phyloP scores from a whole-genome alignment of 2,888 invertebrate species.

The Cecidostiba fungosa region DNA sequence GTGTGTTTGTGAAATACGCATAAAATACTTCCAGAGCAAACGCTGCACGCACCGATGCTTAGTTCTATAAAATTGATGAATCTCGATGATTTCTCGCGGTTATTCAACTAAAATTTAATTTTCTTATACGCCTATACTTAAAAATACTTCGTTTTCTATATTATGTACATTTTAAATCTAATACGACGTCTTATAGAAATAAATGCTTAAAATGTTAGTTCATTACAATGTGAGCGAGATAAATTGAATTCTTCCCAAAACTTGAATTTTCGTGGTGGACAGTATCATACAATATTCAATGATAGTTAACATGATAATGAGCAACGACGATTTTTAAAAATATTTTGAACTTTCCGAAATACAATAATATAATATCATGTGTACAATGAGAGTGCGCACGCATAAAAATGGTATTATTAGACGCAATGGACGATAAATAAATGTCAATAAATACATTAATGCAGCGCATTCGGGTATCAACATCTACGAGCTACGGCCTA shows the following conservation, averaged over 20 bases:
- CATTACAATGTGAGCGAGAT: not conserved
- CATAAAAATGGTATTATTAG: slow-evolving; percentile 8
- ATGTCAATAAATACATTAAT: slow-evolving; percentile 58
- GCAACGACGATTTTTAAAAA: not conserved
- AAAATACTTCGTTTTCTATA: not conserved
- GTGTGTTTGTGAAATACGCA: no score
- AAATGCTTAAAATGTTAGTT: not conserved
- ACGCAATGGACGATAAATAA: slow-evolving; percentile 37
- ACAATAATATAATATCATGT: not conserved
- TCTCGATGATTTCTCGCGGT: not conserved
- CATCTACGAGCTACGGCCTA: slow-evolving; percentile 59
- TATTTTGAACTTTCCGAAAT: not conserved
- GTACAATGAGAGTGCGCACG: not conserved
- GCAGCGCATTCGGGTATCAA: no score
- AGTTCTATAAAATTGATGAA: not conserved
- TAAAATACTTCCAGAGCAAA: no score
- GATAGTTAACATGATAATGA: not conserved
- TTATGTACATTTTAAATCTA: not conserved
- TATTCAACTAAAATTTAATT: not conserved
- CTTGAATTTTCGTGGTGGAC: not conserved
- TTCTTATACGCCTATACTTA: not conserved
- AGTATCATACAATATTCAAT: not conserved
- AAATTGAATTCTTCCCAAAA: not conserved
- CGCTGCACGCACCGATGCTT: not conserved
- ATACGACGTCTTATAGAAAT: not conserved